Evolutionary conservation across 2,888 invertebrate genomes (phyloP).

Genomic region (Chloromyia formosa): DNA sequence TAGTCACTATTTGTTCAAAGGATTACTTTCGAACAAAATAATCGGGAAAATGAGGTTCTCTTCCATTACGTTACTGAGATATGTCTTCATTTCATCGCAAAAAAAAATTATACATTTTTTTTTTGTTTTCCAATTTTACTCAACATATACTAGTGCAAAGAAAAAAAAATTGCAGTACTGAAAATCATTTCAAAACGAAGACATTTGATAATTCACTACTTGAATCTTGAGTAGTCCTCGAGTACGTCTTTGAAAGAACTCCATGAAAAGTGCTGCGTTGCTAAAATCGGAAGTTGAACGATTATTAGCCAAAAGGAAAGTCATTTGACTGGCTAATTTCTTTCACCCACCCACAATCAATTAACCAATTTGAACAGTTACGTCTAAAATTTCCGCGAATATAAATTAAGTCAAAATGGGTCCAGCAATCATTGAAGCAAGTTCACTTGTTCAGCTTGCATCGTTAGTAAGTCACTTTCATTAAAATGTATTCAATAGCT

Average conservation of each 20-base stretch:
- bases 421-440: constrained; percentile 9
- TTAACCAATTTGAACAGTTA: background rate
- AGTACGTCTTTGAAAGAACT: background rate
- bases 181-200: background rate
- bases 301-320: constrained; percentile 10
- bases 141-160: no score
- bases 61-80: background rate
- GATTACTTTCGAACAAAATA: background rate
- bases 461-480: constrained; percentile 2
- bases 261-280: no score
- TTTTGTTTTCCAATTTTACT: no score
- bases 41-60: no score
- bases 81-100: background rate
- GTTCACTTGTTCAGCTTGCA: constrained; percentile 19
- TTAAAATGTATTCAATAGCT: constrained; percentile 19
- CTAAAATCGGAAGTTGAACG: no score
- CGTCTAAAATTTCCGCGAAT: background rate
- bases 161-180: no score
- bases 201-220: background rate
- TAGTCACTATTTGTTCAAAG: background rate
- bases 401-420: constrained; percentile 23
- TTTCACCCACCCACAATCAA: background rate
- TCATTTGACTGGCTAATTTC: constrained; percentile 14
- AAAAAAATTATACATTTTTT: background rate
- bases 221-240: background rate